These are phyloP conservation scores for Atlantisia rogersi DNA, from an alignment of 2,113 vertebrate species.

Conservation along the genomic window DNA sequence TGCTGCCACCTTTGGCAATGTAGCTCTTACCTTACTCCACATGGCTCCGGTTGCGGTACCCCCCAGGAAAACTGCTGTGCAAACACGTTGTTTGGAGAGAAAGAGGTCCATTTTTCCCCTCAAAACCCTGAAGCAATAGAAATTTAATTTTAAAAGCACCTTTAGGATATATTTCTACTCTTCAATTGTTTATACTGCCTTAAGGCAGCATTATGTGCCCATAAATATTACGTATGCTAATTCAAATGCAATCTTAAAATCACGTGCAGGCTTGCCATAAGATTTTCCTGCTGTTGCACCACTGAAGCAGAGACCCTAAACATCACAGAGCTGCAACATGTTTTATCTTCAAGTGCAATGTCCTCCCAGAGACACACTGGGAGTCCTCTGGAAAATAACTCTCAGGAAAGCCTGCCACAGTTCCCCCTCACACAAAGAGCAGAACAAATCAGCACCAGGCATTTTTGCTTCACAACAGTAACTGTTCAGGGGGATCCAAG, in stretches of 20 bases:
- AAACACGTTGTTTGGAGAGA: not conserved
- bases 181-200: not conserved
- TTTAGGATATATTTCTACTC: not conserved
- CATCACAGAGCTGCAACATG: not conserved
- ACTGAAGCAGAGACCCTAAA: not conserved
- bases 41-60: rapidly evolving
- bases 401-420: not conserved
- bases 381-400: not conserved
- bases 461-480: not conserved
- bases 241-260: not conserved
- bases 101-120: not conserved
- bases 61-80: not conserved
- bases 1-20: not conserved
- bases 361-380: not conserved
- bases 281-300: not conserved
- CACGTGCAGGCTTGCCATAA: not conserved
- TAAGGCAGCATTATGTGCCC: not conserved
- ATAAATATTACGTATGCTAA: not conserved
- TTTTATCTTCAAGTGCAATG: not conserved
- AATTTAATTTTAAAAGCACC: not conserved
- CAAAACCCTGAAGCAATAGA: not conserved
- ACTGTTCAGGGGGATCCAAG: not conserved
- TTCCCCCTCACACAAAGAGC: not conserved
- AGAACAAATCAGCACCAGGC: not conserved
- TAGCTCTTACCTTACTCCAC: not conserved